Evolutionary conservation across 2,797 vertebrate genomes (phyloP).

Genomic region (Petrocephalus sullivani): DNA sequence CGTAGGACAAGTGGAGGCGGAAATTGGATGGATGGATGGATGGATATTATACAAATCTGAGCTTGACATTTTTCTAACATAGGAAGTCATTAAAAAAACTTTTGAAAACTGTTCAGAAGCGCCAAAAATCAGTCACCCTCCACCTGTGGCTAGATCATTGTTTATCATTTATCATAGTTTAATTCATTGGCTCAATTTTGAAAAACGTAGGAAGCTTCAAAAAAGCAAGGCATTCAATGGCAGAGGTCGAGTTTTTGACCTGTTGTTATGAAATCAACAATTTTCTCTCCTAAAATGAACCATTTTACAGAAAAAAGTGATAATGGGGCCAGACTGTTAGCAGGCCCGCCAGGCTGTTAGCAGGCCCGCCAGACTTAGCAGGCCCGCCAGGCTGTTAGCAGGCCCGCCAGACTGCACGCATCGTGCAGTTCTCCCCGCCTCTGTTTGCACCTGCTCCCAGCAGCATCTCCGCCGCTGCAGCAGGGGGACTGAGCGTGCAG

Average conservation of each 20-base stretch:
- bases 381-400: neutral
- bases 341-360: neutral
- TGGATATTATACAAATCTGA: neutral
- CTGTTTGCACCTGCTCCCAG: neutral
- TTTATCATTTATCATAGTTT: no score
- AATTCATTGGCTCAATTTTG: neutral
- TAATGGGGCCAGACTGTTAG: neutral
- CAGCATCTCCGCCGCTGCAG: neutral
- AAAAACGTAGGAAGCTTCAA: neutral
- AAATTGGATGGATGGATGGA: neutral
- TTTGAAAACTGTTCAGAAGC: neutral
- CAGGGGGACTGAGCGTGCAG: neutral
- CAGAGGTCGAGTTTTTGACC: neutral
- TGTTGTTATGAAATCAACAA: neutral
- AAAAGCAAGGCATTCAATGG: neutral
- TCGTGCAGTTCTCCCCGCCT: no score
- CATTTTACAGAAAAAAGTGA: neutral
- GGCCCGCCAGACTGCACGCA: neutral
- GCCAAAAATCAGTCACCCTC: neutral
- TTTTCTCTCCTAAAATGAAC: neutral
- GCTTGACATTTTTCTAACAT: neutral
- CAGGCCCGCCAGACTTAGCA: no score
- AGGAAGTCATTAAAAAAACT: neutral
- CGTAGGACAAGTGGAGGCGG: neutral
- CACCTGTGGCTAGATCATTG: neutral